Evolutionary conservation across 2,888 invertebrate species (phyloP), one percentile per base, ranked within the genome.

Genomic region (Mechanitis messenoides): DNA sequence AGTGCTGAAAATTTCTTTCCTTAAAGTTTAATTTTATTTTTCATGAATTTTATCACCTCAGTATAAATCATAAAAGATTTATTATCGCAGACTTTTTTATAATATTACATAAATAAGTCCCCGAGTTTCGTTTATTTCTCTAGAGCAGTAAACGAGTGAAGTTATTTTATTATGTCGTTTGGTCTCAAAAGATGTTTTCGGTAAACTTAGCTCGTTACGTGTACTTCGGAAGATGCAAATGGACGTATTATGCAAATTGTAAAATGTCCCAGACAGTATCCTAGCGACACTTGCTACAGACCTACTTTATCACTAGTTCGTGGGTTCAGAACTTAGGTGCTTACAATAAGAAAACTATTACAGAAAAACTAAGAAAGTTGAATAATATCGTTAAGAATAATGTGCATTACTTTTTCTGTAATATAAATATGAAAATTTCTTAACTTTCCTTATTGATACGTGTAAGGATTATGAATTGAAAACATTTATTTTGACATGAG

Each of bases 291-390:
- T 42, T 60, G 60, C 56, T 60, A 53, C 57, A 50, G 12, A 33
- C 45, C 1, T 53, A 45, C 20, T 60, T 60, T 60, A 60, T 50
- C 35, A 53, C 56, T 56, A 53, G 45, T 60, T 53, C 60, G 60
- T 60, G 60, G 56, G 60, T 50, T 53, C 33, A 35, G 9, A 60
- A 60, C 60, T 60, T 56, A 20, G 33, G 53, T 11, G 50, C 35
- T 53, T 56, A 50, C 31, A 4, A 7, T 31, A 11, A 50, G 11
- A 31, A 50, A 50, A 31, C 28, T 31, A 9, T 50, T 50, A 47
- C 47, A 47, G 4, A 47, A 47, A 47, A 47, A 47, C 47, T 47
- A n/a, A 47, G 20, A 20, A 20, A 20, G 2, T 50, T 50, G 31
- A 50, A 50, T 28, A 50, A 31, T 50, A 31, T 42, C 42, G 42